Evolutionary conservation across 2,113 vertebrate species (phyloP).

Genomic region (Tilapia sparmanii): DNA sequence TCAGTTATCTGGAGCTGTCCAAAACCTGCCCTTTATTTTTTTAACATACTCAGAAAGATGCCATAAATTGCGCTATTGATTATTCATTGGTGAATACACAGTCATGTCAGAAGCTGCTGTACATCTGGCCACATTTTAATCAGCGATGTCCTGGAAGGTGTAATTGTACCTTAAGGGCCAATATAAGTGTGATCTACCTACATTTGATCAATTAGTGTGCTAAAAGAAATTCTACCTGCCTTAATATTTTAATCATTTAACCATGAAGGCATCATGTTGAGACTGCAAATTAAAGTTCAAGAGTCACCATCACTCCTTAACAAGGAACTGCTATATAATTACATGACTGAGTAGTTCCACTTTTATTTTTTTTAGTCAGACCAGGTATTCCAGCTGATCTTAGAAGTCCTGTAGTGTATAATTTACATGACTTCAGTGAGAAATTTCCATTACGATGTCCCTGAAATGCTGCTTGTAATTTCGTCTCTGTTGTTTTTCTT

Average conservation of each 20-base stretch:
- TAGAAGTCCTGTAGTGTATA: background rate
- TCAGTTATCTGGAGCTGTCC: background rate
- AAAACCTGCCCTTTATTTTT: background rate
- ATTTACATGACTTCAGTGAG: slow-evolving; percentile 24
- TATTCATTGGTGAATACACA: background rate
- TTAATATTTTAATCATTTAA: background rate
- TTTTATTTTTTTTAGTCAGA: background rate
- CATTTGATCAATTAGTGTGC: background rate
- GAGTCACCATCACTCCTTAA: background rate
- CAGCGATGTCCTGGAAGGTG: background rate
- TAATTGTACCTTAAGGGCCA: background rate
- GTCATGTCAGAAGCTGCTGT: background rate
- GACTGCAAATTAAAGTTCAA: background rate
- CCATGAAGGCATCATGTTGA: background rate
- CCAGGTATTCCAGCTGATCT: slow-evolving; percentile 1
- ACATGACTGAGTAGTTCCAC: background rate
- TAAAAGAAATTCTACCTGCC: background rate
- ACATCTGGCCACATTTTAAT: background rate
- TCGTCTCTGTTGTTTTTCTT: slow-evolving; percentile 17
- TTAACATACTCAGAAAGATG: background rate
- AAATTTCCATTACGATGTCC: slow-evolving; percentile 36
- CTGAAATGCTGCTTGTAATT: slow-evolving; percentile 32
- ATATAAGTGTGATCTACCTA: background rate
- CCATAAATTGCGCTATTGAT: background rate
- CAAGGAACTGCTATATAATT: background rate